Conservation (phyloP, 2,113 vertebrate species). For the Peromyscus californicus region DNA sequence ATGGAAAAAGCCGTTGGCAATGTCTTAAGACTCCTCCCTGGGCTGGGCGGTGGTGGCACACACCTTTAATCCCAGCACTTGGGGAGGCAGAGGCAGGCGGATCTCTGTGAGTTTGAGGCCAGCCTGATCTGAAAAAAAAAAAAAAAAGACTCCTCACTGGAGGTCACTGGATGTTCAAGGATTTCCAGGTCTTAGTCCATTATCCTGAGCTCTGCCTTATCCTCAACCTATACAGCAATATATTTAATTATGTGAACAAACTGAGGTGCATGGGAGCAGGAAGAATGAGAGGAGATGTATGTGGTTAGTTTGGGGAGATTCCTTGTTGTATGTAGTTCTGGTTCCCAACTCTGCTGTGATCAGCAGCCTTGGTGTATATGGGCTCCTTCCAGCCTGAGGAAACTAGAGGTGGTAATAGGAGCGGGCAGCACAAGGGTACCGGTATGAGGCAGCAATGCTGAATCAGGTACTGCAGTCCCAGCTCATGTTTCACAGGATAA, state of each 20-base stretch:
- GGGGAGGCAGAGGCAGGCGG: no score
- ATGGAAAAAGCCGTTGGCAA: not conserved
- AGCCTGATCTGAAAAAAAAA: no score
- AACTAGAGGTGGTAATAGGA: not conserved
- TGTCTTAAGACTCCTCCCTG: not conserved
- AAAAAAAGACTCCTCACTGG: not conserved
- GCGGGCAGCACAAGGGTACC: not conserved
- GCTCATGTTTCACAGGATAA: not conserved
- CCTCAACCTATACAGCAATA: not conserved
- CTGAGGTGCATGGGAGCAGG: not conserved
- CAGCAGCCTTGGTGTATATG: not conserved
- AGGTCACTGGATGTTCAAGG: not conserved
- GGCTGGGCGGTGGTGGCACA: not conserved
- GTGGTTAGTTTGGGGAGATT: not conserved
- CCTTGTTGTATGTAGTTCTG: not conserved
- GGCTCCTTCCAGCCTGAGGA: not conserved
- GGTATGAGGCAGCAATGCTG: not conserved
- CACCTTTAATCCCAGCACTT: no score
- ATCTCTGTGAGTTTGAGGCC: no score
- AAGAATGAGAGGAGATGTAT: not conserved
- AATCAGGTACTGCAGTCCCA: not conserved
- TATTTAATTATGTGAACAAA: not conserved
- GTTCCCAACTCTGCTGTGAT: not conserved
- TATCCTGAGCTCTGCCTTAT: not conserved
- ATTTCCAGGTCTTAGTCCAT: not conserved